phyloP scores from a whole-genome alignment of 1,140 invertebrate genomes.

The Arctopsyche grandis region DNA sequence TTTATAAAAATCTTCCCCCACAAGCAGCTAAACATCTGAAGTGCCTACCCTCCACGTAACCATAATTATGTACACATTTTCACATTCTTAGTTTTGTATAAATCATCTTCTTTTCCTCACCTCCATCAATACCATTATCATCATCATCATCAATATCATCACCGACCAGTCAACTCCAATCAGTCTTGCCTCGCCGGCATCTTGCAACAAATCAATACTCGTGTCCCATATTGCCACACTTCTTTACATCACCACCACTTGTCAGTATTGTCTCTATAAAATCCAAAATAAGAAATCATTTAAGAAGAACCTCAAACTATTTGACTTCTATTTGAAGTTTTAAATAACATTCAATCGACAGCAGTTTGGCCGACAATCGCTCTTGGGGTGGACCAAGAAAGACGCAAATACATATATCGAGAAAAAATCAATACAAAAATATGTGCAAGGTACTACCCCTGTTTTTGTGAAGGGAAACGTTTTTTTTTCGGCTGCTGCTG shows the following conservation, averaged over 20 bases:
- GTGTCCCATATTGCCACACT: background rate
- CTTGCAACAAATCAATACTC: slow-evolving; percentile 20
- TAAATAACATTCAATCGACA: slow-evolving; percentile 2
- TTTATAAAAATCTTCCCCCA: slow-evolving; percentile 2
- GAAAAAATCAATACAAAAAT: slow-evolving; percentile 32
- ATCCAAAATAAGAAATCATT: background rate
- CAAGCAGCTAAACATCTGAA: background rate
- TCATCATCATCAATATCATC: background rate
- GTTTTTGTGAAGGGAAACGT: slow-evolving; percentile 3
- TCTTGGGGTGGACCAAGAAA: background rate
- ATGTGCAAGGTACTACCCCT: slow-evolving; percentile 16
- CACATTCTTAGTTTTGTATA: background rate
- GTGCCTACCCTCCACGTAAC: background rate
- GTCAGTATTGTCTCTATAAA: background rate
- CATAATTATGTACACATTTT: background rate
- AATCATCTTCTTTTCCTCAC: background rate
- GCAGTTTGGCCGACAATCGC: background rate
- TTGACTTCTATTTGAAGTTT: background rate
- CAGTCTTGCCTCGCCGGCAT: background rate
- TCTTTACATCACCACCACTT: background rate
- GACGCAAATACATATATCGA: slow-evolving; percentile 17
- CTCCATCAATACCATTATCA: background rate
- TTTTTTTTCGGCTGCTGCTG: slow-evolving; percentile 9
- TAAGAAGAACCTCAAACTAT: background rate
- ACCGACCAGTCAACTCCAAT: background rate